Evolutionary conservation across 2,888 invertebrate genomes (phyloP), one percentile per base, ranked within the genome.

Genomic region (Junonia oenone): DNA sequence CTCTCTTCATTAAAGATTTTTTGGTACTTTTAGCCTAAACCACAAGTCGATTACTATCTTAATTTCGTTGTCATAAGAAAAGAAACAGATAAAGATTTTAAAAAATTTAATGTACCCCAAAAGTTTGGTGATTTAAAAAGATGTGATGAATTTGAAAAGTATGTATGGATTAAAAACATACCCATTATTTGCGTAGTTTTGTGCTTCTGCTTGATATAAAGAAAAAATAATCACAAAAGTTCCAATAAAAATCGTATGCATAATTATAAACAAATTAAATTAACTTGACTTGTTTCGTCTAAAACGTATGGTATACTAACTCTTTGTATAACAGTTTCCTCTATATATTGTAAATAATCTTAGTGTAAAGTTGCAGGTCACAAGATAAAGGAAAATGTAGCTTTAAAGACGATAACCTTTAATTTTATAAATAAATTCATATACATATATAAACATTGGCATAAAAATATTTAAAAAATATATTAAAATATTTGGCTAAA

Each of bases 351-450:
- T 26, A 15, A 0, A 51, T 9, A 8, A 17, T 46, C 9, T 45
- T 27, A 37, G 8, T 22, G 13, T 13, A 13, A 29, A 35, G 17
- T 29, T 27, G 19, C 13, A 52, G 37, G 52, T 52, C 19, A 46
- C 8, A 35, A 13, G 52, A 52, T 46, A 52, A 52, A 27, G 11
- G 27, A 27, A 35, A 14, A 17, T 17, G 27, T 46, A 52, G 35
- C 46, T 45, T 14, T 38, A 27, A 45, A 46, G 19, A 43, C 13
- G 43, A 43, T 43, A 26, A 43, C 26, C 43, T 43, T 43, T n/a
- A 22, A 13, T 43, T 43, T 26, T 13, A 13, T 43, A 13, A n/a
- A 9, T 26, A 22, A 22, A 37, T 47, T 2, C 17, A 19, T 47
- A 19, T 48, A 19, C 27, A 31, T 38, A 15, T 19, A n/a, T 13